Evolutionary conservation across 2,797 vertebrate species (phyloP), one percentile per base, ranked within the genome.

Genomic region (Sylvilagus floridanus): DNA sequence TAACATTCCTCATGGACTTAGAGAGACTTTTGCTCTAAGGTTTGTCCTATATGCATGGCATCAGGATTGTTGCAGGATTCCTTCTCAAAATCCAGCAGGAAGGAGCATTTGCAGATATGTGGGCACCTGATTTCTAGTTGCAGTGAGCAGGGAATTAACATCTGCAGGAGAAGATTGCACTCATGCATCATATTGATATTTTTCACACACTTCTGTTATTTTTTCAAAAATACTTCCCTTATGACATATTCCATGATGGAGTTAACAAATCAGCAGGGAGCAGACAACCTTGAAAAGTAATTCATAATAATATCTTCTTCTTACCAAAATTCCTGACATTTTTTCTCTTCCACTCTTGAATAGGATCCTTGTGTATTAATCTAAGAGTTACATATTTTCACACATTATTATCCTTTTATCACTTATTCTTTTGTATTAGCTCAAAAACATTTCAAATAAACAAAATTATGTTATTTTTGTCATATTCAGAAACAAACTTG

Each of bases 281-380:
- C 52, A 97, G 93, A 94, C 96, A 96, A 97, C 93, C 91, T 97
- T 96, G 91, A 97, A 77, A 97, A 96, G 92, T 95, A 97, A 96
- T 97, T 97, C 95, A 97, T 96, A 84, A 91, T 93, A 93, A 79
- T 93, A 81, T 93, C 66, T 95, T 94, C 17, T 97, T 7, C 17
- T 97, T 7, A 89, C 10, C 21, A 54, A 9, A 57, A 28, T 57
- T 42, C 9, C 69, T 91, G 63, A 52, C 68, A 68, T 16, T 37
- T 65, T 84, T 0, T 42, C 3, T 17, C 65, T 91, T 91, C 52
- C 79, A 78, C 1, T 82, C 28, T 88, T 78, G 11, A 72, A 4
- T 50, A 37, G 16, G 54, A 7, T 50, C 24, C 17, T 87, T 14
- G 32, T 30, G 6, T 85, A 96, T 37, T 78, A 52, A 78, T 95